Evolutionary conservation across 2,113 vertebrate genomes (phyloP), one percentile per base, ranked within the genome.

Genomic region (Porphyrio hochstetteri): DNA sequence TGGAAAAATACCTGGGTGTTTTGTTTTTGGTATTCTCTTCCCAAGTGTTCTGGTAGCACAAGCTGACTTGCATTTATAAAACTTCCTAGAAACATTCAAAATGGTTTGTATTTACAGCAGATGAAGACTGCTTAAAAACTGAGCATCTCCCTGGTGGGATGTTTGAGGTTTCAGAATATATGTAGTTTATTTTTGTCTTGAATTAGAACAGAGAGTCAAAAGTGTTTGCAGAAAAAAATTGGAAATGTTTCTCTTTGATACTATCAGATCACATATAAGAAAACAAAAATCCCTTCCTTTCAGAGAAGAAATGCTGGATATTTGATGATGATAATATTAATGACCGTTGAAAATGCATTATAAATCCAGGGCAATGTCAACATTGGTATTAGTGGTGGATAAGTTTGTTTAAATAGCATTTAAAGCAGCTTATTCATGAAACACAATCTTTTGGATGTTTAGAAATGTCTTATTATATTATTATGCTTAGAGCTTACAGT

Each of bases 371-470:
- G 10, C 31, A 94, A 50, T 85, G 50, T 91, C 84, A 94, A 69
- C 70, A 67, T 77, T 36, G 44, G 82, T 72, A 91, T 91, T 93
- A 87, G 55, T 29, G 9, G 44, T 70, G 55, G 68, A 70, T 48
- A 89, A 82, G 33, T 95, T 95, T 95, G 87, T 92, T 94, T 91
- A 86, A 88, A 82, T 74, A 94, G 40, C 36, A 82, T 95, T 95
- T 94, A 92, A 90, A 81, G 12, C 29, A 92, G 67, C n/a, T 96
- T 95, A 90, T 88, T 91, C 4, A 65, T 55, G 84, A 96, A 95
- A 95, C 33, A 59, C 31, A 89, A 84, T 85, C 60, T 89, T 95
- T 84, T 93, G 52, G 42, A 52, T 96, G 53, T 86, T 97, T 93
- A 71, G 72, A 94, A 91, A 92, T 84, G 40, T 89, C 60, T 94